Base-by-base conservation (phyloP, 2,113 vertebrate genomes). In the Cheilinus undulatus region DNA sequence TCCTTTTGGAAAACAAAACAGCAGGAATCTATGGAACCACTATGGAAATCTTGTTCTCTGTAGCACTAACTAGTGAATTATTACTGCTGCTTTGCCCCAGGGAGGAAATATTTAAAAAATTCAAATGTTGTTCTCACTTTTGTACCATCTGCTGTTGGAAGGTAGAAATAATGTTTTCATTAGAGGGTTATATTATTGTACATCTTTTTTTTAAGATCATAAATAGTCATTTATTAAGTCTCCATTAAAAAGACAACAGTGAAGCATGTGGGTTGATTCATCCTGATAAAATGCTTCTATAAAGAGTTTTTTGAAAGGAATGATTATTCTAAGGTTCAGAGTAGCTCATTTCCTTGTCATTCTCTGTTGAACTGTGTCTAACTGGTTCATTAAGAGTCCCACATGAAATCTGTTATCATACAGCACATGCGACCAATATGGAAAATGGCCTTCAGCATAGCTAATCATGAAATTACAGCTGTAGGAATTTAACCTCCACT, bases 341-440 rank as follows among this genome's bases (percentile, higher is more conserved):
- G 74, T 53, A 66, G 43, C 60, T 60, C 6, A 73, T 74, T 76
- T 59, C 69, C 74, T 73, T 61, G 58, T 74, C 50, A 52, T 72
- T 72, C n/a, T 49, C 54, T 66, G 73, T 71, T 80, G 49, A 27
- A 12, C 82, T 73, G 79, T 46, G 54, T 81, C 53, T 76, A 80
- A 86, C 73, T 59, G 64, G 48, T 86, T 85, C 64, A 70, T 75
- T 85, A 67, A 73, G 57, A 72, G 54, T 65, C 80, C 67, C 65
- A 75, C 23, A 7, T 69, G 51, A 83, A 78, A 80, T 82, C 64
- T 82, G 85, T 85, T 73, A 85, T 82, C 72, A 67, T 45, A 57
- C 65, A 42, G 38, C 66, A 61, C 76, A 83, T 36, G 6, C 22
- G 14, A 70, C 71, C 51, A 73, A 69, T 63, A 60, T 74, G 68